phyloP scores from a whole-genome alignment of 2,113 vertebrate species.

The Osmerus mordax region DNA sequence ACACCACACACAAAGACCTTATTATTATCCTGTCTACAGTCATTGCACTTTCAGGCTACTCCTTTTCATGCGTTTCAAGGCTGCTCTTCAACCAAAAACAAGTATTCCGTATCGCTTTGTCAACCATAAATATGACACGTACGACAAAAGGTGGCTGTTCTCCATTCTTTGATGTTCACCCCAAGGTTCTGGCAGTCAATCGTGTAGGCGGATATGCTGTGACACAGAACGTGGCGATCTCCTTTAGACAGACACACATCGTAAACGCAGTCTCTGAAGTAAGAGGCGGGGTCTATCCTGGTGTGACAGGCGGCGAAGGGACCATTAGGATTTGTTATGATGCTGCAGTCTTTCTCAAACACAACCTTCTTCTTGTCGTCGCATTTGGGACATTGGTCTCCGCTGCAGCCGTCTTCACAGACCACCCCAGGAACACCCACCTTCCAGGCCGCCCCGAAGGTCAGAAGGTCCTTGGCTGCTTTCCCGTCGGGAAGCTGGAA shows the following conservation, averaged over 20 bases:
- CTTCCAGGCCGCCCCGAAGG: conserved; percentile 56
- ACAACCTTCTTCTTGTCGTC: conserved; percentile 26
- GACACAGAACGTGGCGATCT: conserved; percentile 34
- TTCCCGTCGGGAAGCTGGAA: conserved; percentile 42
- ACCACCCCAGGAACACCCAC: conserved; percentile 28
- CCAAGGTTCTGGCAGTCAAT: conserved; percentile 45
- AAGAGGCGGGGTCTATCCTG: conserved; percentile 41
- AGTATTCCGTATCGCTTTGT: no score
- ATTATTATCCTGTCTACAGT: no score
- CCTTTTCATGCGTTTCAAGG: not conserved
- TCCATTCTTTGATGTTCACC: conserved; percentile 43
- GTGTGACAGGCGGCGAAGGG: conserved; percentile 56
- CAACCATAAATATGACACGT: conserved; percentile 18
- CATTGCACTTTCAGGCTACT: not conserved
- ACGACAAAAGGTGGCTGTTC: conserved; percentile 53
- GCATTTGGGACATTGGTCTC: conserved; percentile 12
- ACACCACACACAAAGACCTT: not conserved
- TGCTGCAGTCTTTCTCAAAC: conserved; percentile 45
- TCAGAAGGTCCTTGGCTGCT: conserved; percentile 4
- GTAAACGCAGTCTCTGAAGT: conserved; percentile 59
- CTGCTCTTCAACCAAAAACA: no score
- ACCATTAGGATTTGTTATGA: conserved; percentile 40
- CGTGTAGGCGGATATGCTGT: conserved; percentile 49
- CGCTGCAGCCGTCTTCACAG: conserved; percentile 8
- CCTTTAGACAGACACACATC: conserved; percentile 47